Conservation (phyloP, 2,888 invertebrate genomes). For the Chrysomela aeneicollis region DNA sequence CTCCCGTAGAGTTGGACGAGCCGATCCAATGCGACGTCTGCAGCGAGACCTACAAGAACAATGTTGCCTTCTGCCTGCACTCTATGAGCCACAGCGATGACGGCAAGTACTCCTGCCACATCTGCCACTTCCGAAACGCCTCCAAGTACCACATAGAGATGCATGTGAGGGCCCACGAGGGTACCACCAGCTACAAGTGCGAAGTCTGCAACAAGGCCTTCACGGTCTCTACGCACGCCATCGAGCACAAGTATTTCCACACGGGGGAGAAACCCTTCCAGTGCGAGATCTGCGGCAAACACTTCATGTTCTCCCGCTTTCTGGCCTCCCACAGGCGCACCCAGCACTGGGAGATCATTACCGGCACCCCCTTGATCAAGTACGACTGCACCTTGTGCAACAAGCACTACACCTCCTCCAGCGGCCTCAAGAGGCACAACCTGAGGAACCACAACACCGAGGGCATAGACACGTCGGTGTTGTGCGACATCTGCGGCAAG, state of each 20-base stretch:
- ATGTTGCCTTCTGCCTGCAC: slow-evolving; percentile 52
- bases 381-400: slow-evolving; percentile 56
- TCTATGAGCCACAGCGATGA: slow-evolving; percentile 51
- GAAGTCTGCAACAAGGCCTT: slow-evolving; percentile 62
- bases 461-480: slow-evolving; percentile 62
- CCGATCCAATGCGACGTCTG: slow-evolving; percentile 55
- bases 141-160: slow-evolving; percentile 54
- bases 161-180: slow-evolving; percentile 61
- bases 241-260: slow-evolving; percentile 60
- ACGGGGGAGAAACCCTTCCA: slow-evolving; percentile 64
- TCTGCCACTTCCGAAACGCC: slow-evolving; percentile 51
- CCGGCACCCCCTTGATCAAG: slow-evolving; percentile 57
- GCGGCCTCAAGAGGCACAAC: slow-evolving; percentile 51
- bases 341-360: slow-evolving; percentile 62
- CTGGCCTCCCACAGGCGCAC: slow-evolving; percentile 63
- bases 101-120: slow-evolving; percentile 51
- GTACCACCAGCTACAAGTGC: slow-evolving; percentile 61
- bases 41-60: slow-evolving; percentile 52
- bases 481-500: slow-evolving; percentile 58
- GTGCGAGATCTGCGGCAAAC: slow-evolving; percentile 65
- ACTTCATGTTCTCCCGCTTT: slow-evolving; percentile 64
- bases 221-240: slow-evolving; percentile 62
- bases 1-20: slow-evolving; percentile 50
- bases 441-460: slow-evolving; percentile 54
- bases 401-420: slow-evolving; percentile 54